Conservation (phyloP, 2,797 vertebrate genomes). For the Sylvilagus floridanus region DNA sequence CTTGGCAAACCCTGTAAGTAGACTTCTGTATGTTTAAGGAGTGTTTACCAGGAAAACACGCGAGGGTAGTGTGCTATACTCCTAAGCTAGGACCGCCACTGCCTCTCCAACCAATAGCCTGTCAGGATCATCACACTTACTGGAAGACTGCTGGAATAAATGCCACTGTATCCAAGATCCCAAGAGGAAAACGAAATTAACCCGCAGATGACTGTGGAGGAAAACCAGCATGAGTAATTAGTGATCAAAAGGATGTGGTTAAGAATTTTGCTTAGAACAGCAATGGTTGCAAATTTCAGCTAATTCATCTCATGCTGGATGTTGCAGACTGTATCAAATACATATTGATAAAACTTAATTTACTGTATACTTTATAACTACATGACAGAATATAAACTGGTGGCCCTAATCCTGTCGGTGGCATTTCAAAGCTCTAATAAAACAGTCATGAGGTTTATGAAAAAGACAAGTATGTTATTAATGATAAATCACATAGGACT, state of each 20-base stretch:
- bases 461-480: constrained; percentile 21
- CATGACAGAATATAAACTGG: constrained; percentile 44
- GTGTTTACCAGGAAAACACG: not conserved
- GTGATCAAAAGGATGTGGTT: constrained; percentile 50
- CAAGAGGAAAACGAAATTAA: constrained; percentile 57
- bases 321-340: constrained; percentile 40
- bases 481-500: not conserved
- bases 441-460: constrained; percentile 42
- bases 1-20: not conserved
- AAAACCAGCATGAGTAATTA: constrained; percentile 55
- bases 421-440: constrained; percentile 58
- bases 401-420: constrained; percentile 17
- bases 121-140: constrained; percentile 6
- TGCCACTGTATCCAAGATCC: constrained; percentile 13
- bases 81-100: not conserved
- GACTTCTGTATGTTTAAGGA: not conserved
- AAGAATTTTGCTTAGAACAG: constrained; percentile 55
- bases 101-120: not conserved
- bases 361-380: constrained; percentile 48
- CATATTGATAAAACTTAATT: constrained; percentile 49
- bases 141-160: constrained; percentile 46
- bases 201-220: constrained; percentile 37
- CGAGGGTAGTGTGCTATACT: not conserved
- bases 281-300: constrained; percentile 40
- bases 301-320: constrained; percentile 54